Conservation (phyloP, 2,113 vertebrate species). For the Manacus vitellinus region DNA sequence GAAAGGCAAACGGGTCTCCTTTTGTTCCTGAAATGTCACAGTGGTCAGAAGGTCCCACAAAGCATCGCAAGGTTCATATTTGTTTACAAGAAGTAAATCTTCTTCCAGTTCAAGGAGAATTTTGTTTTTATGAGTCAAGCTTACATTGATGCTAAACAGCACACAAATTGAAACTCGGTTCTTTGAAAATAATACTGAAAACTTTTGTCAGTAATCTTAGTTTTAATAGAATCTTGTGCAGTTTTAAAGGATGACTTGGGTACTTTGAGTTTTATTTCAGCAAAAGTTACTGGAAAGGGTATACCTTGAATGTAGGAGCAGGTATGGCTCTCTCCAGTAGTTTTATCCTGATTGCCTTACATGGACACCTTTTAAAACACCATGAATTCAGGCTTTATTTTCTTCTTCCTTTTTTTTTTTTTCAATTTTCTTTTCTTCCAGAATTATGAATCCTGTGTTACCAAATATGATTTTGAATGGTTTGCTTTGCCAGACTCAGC, state of each 20-base stretch:
- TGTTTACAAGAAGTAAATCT: not conserved
- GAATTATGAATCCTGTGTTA: not conserved
- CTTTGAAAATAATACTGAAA: not conserved
- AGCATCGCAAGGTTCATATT: not conserved
- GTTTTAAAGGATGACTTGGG: not conserved
- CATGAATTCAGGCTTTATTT: not conserved
- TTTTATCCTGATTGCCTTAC: not conserved
- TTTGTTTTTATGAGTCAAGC: accelerated
- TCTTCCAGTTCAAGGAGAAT: not conserved
- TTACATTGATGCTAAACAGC: not conserved
- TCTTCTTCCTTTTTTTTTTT: not conserved
- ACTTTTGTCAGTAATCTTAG: not conserved
- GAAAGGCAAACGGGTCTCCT: not conserved
- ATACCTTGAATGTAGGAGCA: not conserved
- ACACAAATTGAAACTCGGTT: not conserved
- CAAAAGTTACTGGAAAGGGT: not conserved
- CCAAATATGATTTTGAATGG: not conserved
- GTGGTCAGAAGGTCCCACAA: not conserved
- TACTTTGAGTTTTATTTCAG: not conserved
- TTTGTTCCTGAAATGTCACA: not conserved
- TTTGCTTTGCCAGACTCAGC: not conserved
- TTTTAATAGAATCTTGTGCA: not conserved
- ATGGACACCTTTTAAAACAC: not conserved
- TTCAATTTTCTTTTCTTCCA: not conserved
- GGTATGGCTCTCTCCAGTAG: not conserved